Conservation (phyloP, 2,888 invertebrate genomes). For the Conops quadrifasciatus region DNA sequence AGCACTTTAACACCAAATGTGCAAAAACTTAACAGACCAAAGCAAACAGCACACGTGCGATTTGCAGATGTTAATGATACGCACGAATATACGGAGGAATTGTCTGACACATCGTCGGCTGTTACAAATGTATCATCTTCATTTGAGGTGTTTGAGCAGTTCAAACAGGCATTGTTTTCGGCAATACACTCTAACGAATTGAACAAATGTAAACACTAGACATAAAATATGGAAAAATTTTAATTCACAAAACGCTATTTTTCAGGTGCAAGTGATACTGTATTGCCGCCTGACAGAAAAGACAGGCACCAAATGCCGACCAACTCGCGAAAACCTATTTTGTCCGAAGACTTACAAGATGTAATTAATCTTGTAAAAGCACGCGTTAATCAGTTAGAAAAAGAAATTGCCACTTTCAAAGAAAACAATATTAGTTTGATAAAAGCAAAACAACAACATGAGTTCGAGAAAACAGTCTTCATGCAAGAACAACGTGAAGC, state of each 20-base stretch:
- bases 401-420: conserved; percentile 70
- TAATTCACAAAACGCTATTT: not conserved
- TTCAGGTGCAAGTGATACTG: conserved; percentile 12
- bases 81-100: conserved; percentile 50
- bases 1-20: conserved; percentile 36
- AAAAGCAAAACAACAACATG: conserved; percentile 71
- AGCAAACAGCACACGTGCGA: conserved; percentile 50
- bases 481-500: conserved; percentile 70
- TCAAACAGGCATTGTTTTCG: conserved; percentile 53
- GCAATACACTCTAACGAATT: conserved; percentile 50
- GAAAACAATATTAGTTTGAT: conserved; percentile 67
- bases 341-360: conserved; percentile 50
- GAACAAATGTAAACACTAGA: not conserved
- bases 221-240: not conserved
- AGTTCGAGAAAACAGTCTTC: conserved; percentile 71
- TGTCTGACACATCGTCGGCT: conserved; percentile 35
- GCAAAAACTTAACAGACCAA: conserved; percentile 42
- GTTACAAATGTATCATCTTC: conserved; percentile 27
- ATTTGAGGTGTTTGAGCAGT: conserved; percentile 53
- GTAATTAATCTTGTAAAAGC: conserved; percentile 62
- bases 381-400: conserved; percentile 73
- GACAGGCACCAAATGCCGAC: not conserved
- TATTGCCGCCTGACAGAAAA: not conserved
- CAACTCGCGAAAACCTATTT: not conserved
- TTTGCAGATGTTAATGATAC: conserved; percentile 56